Conservation (phyloP, 2,888 invertebrate species). For the Syrphus vitripennis region DNA sequence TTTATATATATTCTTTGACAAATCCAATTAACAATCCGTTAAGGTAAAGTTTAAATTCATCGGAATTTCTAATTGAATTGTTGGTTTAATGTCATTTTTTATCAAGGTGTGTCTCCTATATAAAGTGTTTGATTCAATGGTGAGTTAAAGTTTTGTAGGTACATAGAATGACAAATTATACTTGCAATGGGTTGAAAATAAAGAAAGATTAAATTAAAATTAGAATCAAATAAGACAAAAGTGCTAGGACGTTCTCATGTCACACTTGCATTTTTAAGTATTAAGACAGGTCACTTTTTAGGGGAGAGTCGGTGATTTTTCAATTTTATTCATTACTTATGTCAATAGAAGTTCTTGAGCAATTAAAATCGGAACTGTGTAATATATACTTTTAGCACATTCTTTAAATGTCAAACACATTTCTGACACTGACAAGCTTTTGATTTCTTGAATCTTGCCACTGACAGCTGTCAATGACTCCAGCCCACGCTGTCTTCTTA, state of each 20-base stretch:
- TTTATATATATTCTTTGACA: background rate
- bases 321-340: background rate
- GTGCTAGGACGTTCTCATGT: background rate
- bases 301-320: too few relatives aligned
- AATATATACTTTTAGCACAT: background rate
- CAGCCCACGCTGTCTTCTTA: background rate
- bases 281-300: background rate
- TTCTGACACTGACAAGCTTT: background rate
- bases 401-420: background rate
- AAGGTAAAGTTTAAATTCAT: background rate
- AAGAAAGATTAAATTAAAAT: background rate
- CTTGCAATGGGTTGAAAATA: background rate
- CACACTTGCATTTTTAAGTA: background rate
- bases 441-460: background rate
- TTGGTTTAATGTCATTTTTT: slow-evolving; percentile 16
- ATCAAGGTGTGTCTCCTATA: slow-evolving; percentile 22
- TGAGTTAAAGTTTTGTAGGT: background rate
- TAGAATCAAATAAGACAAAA: background rate
- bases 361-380: background rate
- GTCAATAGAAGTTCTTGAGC: background rate
- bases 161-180: background rate
- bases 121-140: background rate
- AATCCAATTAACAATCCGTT: slow-evolving; percentile 37
- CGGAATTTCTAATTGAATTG: background rate
- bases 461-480: background rate